A percentile compares a stretch with the other conserved stretches of the same genome.
These are phyloP conservation scores for Sipha flava DNA, from an alignment of 1,140 invertebrate species.

Conservation along the genomic window DNA sequence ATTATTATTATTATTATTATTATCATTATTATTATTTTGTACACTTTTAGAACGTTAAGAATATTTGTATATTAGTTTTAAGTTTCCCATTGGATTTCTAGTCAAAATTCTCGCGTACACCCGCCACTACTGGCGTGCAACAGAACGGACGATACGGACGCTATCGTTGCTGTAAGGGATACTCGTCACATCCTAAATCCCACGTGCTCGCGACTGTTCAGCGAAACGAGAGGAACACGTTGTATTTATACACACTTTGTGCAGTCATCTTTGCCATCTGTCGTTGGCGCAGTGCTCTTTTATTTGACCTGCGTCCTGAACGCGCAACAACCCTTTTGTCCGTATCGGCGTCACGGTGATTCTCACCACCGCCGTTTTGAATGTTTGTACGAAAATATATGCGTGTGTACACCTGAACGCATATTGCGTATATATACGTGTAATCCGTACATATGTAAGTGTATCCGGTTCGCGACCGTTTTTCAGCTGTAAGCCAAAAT, in stretches of 20 bases:
- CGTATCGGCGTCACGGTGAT: no score
- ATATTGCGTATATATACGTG: neutral
- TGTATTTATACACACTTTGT: no score
- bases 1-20: neutral
- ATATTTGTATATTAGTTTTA: neutral
- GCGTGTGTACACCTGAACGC: no score
- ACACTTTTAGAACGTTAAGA: neutral
- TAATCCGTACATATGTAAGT: neutral
- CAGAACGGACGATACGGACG: no score
- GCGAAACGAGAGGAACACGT: no score
- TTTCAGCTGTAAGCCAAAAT: neutral
- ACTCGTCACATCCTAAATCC: no score
- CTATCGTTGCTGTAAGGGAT: no score
- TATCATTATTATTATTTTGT: constrained; percentile 1
- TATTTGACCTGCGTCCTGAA: neutral
- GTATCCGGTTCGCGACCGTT: no score
- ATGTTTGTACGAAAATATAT: neutral
- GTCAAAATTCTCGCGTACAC: neutral
- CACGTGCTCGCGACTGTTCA: no score
- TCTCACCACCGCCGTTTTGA: neutral
- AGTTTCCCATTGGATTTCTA: constrained; percentile 12
- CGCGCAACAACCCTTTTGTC: neutral
- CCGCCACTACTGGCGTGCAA: neutral
- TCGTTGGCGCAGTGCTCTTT: neutral
- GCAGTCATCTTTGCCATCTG: no score